Evolutionary conservation across 2,113 vertebrate genomes (phyloP), one percentile per base, ranked within the genome.

Genomic region (Mystacornis crossleyi): DNA sequence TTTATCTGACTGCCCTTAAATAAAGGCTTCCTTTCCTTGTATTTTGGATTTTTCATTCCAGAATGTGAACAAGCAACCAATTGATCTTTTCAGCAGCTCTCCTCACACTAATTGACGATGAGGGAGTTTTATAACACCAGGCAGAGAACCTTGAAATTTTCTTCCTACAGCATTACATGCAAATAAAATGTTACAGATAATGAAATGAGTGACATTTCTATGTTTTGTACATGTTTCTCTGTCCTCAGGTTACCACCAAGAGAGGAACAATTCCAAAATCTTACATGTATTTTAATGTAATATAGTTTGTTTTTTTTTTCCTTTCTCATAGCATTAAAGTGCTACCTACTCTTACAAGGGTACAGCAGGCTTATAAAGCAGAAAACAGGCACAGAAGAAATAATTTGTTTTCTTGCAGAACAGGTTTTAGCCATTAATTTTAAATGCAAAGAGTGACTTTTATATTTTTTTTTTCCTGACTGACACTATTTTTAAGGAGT

Each of bases 181-280:
- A 20, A 95, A 96, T 89, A 90, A 95, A 97, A 86, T 64, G 38
- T 85, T 89, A 84, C 16, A 5, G 75, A 55, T 72, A 70, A 86
- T 74, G 93, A 81, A 87, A 18, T 74, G 83, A 92, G 60, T 72
- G 92, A 60, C 60, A 87, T n/a, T 75, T 86, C 94, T 79, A 24
- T 55, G 83, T 47, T 64, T 81, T 91, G 69, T n/a, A 65, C 66
- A 17, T 40, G 60, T 55, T 93, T 92, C 77, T 95, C 61, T 79
- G 72, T 78, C 64, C 74, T 93, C 77, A 81, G 66, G 47, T 93
- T 81, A 54, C 73, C 53, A 78, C 8, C 9, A 51, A n/a, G 29
- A 87, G 81, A 90, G 53, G 66, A 94, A 78, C 55, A 83, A 70
- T 9, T 55, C 42, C 77, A 25, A 69, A 86, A 70, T 62, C 10